These are phyloP conservation scores for Pao palembangensis DNA, from an alignment of 2,113 vertebrate species.

Conservation along the genomic window DNA sequence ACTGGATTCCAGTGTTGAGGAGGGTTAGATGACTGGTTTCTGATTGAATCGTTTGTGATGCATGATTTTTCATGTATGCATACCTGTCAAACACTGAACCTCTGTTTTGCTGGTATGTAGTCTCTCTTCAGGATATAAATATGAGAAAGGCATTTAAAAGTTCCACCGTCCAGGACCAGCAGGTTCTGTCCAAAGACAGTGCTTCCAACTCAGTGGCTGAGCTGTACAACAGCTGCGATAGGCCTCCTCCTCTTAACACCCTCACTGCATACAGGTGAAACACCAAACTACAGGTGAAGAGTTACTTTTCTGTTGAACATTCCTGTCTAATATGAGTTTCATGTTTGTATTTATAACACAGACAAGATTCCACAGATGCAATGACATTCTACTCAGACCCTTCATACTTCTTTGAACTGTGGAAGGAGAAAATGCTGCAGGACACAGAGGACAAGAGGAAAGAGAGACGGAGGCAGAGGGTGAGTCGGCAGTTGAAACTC, in stretches of 20 bases:
- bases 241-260: constrained; percentile 84
- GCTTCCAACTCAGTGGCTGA: constrained; percentile 82
- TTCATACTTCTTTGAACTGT: constrained; percentile 96
- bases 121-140: constrained; percentile 94
- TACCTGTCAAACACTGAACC: background rate
- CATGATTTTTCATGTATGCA: background rate
- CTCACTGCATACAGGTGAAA: constrained; percentile 87
- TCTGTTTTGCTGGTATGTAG: constrained; percentile 63
- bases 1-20: constrained; percentile 83
- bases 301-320: background rate
- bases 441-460: constrained; percentile 96
- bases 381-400: constrained; percentile 95
- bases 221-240: constrained; percentile 86
- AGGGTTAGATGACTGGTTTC: constrained; percentile 76
- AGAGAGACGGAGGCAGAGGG: constrained; percentile 75
- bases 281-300: background rate
- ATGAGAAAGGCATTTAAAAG: constrained; percentile 94
- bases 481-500: constrained; percentile 25
- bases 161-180: constrained; percentile 87
- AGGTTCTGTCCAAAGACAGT: constrained; percentile 89
- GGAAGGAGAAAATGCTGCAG: constrained; percentile 98
- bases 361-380: constrained; percentile 90
- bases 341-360: constrained; percentile 56
- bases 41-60: background rate
- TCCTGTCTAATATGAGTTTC: background rate